These are phyloP conservation scores for Pseudopleuronectes americanus DNA, from an alignment of 2,797 vertebrate genomes.

Conservation along the genomic window DNA sequence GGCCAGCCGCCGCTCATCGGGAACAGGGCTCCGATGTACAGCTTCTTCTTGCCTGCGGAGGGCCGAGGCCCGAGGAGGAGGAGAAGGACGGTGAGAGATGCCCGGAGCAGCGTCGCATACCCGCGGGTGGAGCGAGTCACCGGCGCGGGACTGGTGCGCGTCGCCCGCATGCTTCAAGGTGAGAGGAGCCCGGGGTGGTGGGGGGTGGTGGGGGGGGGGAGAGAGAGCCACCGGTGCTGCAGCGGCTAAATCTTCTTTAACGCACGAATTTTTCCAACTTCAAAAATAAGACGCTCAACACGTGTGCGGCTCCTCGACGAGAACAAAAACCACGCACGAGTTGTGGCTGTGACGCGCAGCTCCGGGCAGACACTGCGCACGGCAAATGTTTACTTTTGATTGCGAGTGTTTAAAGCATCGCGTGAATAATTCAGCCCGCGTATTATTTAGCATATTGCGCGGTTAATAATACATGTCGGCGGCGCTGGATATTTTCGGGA, in stretches of 20 bases:
- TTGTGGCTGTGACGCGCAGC: not conserved
- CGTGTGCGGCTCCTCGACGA: slow-evolving; percentile 52
- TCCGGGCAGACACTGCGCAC: slow-evolving; percentile 4
- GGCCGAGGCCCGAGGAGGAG: slow-evolving; percentile 54
- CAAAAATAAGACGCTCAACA: slow-evolving; percentile 54
- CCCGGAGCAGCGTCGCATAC: slow-evolving; percentile 39
- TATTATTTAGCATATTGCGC: slow-evolving; percentile 14
- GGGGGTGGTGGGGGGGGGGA: not conserved
- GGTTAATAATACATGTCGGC: slow-evolving; percentile 19
- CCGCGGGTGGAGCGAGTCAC: slow-evolving; percentile 33
- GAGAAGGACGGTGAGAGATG: slow-evolving; percentile 60
- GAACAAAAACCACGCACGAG: not conserved
- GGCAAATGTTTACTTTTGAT: not conserved
- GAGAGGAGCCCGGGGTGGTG: slow-evolving; percentile 35
- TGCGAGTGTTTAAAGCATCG: slow-evolving; percentile 1
- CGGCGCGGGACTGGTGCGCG: slow-evolving; percentile 35
- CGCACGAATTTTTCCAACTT: not conserved
- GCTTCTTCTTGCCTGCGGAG: slow-evolving; percentile 88
- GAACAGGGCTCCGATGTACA: slow-evolving; percentile 94
- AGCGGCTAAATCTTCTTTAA: not conserved
- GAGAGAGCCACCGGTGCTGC: slow-evolving; percentile 30
- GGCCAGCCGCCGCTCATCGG: slow-evolving; percentile 96
- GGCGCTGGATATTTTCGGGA: slow-evolving; percentile 10
- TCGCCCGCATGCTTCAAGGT: slow-evolving; percentile 61
- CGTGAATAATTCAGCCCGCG: not conserved